A percentile compares a stretch with the other conserved stretches of the same genome.
Evolutionary conservation across 2,113 vertebrate species (phyloP).

Genomic region (Hippolais icterina): DNA sequence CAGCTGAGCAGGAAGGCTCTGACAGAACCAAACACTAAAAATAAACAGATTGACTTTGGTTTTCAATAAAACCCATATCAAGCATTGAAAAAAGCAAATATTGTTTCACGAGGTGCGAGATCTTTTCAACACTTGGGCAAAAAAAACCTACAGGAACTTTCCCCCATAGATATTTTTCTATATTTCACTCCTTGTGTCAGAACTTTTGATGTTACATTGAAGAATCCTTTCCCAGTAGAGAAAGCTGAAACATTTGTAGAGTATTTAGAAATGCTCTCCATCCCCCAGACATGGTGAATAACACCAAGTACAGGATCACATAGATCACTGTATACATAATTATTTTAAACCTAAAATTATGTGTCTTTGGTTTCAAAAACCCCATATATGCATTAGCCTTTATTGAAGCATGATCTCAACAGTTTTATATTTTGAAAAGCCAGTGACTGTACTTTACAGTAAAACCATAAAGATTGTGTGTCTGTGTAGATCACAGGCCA

Average conservation of each 20-base stretch:
- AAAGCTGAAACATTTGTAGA: not conserved
- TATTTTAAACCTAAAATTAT: not conserved
- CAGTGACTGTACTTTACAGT: not conserved
- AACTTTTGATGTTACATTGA: not conserved
- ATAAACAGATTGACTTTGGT: not conserved
- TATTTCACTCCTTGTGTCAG: not conserved
- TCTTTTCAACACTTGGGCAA: not conserved
- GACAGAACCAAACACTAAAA: not conserved
- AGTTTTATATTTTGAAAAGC: not conserved
- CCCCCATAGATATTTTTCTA: not conserved
- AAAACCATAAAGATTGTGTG: fast-evolving
- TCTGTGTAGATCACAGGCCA: not conserved
- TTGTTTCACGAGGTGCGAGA: not conserved
- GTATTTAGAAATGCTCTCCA: not conserved
- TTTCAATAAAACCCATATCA: not conserved
- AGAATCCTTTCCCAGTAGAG: not conserved
- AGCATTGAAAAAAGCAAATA: not conserved
- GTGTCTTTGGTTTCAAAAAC: fast-evolving
- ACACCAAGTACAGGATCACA: not conserved
- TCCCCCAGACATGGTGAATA: not conserved
- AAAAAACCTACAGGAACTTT: not conserved
- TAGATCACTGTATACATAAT: not conserved
- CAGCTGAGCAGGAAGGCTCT: not conserved
- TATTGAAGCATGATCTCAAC: not conserved
- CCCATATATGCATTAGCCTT: not conserved